Evolutionary conservation across 2,888 invertebrate species (phyloP).

Genomic region (Pyrocoelia pectoralis): DNA sequence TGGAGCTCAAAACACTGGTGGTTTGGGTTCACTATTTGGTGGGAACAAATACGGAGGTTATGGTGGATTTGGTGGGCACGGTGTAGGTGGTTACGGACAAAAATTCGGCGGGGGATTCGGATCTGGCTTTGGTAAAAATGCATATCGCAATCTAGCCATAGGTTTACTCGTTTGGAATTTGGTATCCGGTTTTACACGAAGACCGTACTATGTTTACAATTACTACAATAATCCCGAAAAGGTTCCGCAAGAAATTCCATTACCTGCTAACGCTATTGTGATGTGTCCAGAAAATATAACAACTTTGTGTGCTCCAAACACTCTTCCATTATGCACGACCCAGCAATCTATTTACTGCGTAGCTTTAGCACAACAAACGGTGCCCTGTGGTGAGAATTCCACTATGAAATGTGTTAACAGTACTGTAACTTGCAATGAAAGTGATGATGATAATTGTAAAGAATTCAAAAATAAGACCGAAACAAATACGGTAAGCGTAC

Average conservation of each 20-base stretch:
- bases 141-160: constrained; percentile 51
- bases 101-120: constrained; percentile 37
- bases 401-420: constrained; percentile 48
- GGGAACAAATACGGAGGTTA: constrained; percentile 30
- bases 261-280: constrained; percentile 51
- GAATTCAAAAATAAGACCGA: constrained; percentile 41
- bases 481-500: constrained; percentile 46
- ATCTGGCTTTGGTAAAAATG: constrained; percentile 45
- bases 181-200: constrained; percentile 47
- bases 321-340: constrained; percentile 52
- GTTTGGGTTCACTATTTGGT: constrained; percentile 22
- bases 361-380: constrained; percentile 46
- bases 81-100: constrained; percentile 36
- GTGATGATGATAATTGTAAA: constrained; percentile 45
- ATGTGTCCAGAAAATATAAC: constrained; percentile 53
- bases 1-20: constrained; percentile 19
- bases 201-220: constrained; percentile 53
- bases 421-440: constrained; percentile 47
- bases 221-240: constrained; percentile 52
- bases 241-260: constrained; percentile 46
- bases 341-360: constrained; percentile 54
- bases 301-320: constrained; percentile 50
- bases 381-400: constrained; percentile 48
- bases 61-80: constrained; percentile 29
- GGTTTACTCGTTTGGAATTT: constrained; percentile 53